Conservation (phyloP, 2,888 invertebrate genomes). For the Nomada fucata region DNA sequence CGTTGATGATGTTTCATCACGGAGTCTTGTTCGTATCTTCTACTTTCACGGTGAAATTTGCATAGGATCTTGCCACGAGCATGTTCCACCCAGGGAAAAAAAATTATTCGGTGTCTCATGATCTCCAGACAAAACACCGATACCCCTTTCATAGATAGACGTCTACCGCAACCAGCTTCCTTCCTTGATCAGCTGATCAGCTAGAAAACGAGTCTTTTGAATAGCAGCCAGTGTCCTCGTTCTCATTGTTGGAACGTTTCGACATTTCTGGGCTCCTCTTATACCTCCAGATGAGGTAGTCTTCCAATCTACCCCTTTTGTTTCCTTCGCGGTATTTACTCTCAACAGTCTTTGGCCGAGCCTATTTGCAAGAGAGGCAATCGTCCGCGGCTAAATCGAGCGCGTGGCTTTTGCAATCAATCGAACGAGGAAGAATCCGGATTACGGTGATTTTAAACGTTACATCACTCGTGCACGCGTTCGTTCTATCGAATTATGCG, state of each 20-base stretch:
- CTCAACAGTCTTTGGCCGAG: background rate
- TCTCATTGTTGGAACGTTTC: slow-evolving; percentile 5
- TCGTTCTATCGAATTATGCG: slow-evolving; percentile 18
- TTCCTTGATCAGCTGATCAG: slow-evolving; percentile 5
- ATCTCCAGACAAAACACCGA: background rate
- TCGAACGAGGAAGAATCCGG: slow-evolving; percentile 10
- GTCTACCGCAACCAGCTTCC: background rate
- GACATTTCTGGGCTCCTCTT: background rate
- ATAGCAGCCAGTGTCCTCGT: slow-evolving; percentile 23
- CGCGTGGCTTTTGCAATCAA: background rate
- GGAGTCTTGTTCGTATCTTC: background rate
- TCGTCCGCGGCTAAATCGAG: background rate
- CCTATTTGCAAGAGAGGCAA: background rate
- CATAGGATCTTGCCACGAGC: background rate
- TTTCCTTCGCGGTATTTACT: background rate
- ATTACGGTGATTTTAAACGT: slow-evolving; percentile 27
- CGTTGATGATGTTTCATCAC: slow-evolving; percentile 12
- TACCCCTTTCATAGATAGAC: background rate
- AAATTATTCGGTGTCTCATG: background rate
- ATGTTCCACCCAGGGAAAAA: background rate
- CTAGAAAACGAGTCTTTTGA: slow-evolving; percentile 14
- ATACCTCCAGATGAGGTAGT: background rate
- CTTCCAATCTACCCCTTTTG: slow-evolving; percentile 11
- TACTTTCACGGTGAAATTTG: slow-evolving; percentile 18
- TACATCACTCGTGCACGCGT: background rate